Evolutionary conservation across 1,140 invertebrate species (phyloP), one percentile per base, ranked within the genome.

Genomic region (Phortica variegata): DNA sequence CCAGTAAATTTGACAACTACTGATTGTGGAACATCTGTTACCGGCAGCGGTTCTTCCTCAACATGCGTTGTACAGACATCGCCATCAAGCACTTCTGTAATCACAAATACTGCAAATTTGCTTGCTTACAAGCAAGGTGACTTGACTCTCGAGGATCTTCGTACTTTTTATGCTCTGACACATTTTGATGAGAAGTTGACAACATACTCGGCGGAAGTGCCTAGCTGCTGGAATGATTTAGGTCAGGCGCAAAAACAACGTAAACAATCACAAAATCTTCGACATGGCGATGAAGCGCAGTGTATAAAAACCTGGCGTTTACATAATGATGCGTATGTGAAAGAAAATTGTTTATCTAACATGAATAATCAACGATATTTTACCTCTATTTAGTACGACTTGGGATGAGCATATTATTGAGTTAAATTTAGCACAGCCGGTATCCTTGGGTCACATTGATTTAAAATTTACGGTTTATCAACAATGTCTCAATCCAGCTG

Each of bases 391-490:
- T 55, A 86, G 84, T 40, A 81, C 85, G 8, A 91, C 90, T 1
- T 94, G 90, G 89, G 90, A 94, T 63, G 93, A 95, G 62, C 92
- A 96, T 62, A 82, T 95, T 12, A 87, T 96, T 71, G 92, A 95
- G 76, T 78, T 96, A 1, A 91, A 90, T 4, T 75, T 96, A 48
- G 90, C 91, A 0, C 85, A 85, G 29, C 81, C 84, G 13, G 81
- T 83, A 3, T 84, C 83, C 36, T 80, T 93, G 46, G 90, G 91
- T 17, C 91, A 95, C 61, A 85, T 96, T 13, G 91, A 95, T 75
- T 83, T 96, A 6, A 86, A 88, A 60, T 95, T 94, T 65, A 86
- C 83, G 10, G 78, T 95, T 8, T 89, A 91, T 60, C 81, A 85
- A 7, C 82, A 86, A 12, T 89, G 86, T 63, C 79, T 80, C 4